Conservation (phyloP, 2,888 invertebrate genomes). For the Drosophila barbarae region DNA sequence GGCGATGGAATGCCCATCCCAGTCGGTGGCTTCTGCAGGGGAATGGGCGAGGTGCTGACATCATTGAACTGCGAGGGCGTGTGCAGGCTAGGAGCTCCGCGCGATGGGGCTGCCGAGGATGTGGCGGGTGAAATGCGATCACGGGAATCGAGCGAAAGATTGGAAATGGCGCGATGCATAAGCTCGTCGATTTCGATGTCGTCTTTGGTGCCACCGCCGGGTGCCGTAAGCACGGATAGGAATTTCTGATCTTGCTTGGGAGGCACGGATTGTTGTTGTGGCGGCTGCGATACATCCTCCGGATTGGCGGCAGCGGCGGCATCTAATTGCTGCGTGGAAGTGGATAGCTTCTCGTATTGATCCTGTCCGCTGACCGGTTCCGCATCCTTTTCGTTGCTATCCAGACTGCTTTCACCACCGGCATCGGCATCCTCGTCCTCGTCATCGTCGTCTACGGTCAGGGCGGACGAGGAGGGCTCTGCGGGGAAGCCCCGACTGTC, state of each 20-base stretch:
- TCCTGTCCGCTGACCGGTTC: slow-evolving; percentile 61
- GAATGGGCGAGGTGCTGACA: slow-evolving; percentile 79
- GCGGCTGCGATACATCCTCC: slow-evolving; percentile 6
- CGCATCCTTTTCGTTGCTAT: slow-evolving; percentile 76
- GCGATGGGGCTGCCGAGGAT: slow-evolving; percentile 57
- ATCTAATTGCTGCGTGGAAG: slow-evolving; percentile 67
- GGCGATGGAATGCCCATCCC: slow-evolving; percentile 75
- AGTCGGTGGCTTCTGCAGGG: slow-evolving; percentile 70
- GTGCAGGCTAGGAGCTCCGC: slow-evolving; percentile 45
- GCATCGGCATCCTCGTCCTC: slow-evolving; percentile 75
- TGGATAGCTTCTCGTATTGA: slow-evolving; percentile 72
- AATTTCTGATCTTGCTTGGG: slow-evolving; percentile 73
- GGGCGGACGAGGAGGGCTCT: slow-evolving; percentile 74
- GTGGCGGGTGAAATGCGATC: slow-evolving; percentile 78
- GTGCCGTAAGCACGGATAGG: slow-evolving; percentile 61
- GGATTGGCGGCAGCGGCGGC: slow-evolving; percentile 1
- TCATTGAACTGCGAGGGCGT: slow-evolving; percentile 78
- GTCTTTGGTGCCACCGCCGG: slow-evolving; percentile 70
- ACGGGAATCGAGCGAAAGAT: slow-evolving; percentile 78
- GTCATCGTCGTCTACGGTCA: slow-evolving; percentile 76
- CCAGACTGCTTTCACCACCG: slow-evolving; percentile 77
- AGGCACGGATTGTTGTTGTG: slow-evolving; percentile 46
- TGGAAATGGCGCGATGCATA: slow-evolving; percentile 80
- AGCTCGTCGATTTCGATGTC: slow-evolving; percentile 80
- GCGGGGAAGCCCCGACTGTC: slow-evolving; percentile 72